Evolutionary conservation across 2,113 vertebrate genomes (phyloP), one percentile per base, ranked within the genome.

Genomic region (Cynopterus brachyotis): DNA sequence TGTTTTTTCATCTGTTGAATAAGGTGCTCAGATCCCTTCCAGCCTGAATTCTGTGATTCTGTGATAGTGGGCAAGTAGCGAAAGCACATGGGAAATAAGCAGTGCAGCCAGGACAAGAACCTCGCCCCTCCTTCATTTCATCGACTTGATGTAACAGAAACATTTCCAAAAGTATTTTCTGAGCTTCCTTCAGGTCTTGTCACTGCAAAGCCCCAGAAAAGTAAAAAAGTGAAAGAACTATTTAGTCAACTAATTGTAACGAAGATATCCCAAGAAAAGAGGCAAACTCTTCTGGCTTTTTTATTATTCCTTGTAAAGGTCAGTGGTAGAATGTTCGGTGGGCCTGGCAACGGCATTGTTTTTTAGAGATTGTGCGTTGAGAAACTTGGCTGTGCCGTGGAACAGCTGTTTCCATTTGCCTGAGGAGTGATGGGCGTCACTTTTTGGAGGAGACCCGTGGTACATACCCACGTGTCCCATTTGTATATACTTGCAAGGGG

Each of bases 331-430:
- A 72, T 42, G 45, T 82, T 96, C 79, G 17, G 37, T 69, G 95
- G 60, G 37, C 72, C 45, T 95, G 35, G 66, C 79, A 73, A 50
- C 60, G 85, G 20, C 86, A 55, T 72, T 92, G 10, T 57, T 72
- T 88, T 96, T 97, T 79, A 93, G 86, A 88, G n/a, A n/a, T 72
- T 82, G 2, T 30, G n/a, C 42, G 7, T 66, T 84, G 81, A 94
- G 95, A 95, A 93, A 22, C 26, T 76, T 79, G 96, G 93, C 24
- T 69, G 75, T 9, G 20, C 59, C 62, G 17, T 12, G 94, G 59
- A 64, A 78, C 92, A 67, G 19, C 22, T 96, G 80, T 97, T 98
- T 96, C 32, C 53, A 13, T 93, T 97, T 98, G 47, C 86, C 94
- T 69, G 57, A 62, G 69, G n/a, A 96, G 24, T 37, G n/a, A 37